phyloP scores from a whole-genome alignment of 2,888 invertebrate genomes.

The Thereva nobilitata region DNA sequence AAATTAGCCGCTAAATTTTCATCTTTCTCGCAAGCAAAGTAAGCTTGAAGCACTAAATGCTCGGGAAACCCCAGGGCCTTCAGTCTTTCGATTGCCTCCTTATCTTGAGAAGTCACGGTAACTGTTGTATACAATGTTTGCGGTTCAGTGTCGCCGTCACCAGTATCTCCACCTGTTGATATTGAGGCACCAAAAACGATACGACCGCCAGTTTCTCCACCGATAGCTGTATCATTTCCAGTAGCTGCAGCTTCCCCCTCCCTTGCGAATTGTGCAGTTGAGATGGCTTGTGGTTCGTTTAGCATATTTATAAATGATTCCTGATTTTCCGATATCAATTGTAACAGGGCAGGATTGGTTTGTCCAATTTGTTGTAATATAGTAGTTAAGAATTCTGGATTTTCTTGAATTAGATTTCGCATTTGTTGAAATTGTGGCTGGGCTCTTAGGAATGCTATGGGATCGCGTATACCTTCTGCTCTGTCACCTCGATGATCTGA shows the following conservation, averaged over 20 bases:
- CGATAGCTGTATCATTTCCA: conserved; percentile 43
- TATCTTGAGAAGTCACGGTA: conserved; percentile 89
- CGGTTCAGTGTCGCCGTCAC: conserved; percentile 10
- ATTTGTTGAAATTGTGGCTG: conserved; percentile 98
- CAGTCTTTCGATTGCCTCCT: conserved; percentile 95
- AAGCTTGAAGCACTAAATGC: conserved; percentile 95
- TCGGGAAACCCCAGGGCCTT: conserved; percentile 98
- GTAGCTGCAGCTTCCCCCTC: conserved; percentile 51
- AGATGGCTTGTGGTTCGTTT: conserved; percentile 73
- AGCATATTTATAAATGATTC: conserved; percentile 96
- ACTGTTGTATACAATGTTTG: conserved; percentile 59
- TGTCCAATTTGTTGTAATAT: conserved; percentile 95
- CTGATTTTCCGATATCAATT: conserved; percentile 90
- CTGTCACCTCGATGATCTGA: conserved; percentile 18
- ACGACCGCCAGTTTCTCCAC: conserved; percentile 48
- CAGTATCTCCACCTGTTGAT: conserved; percentile 2
- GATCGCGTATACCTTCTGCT: conserved; percentile 58
- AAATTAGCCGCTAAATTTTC: conserved; percentile 84
- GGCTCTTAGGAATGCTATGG: conserved; percentile 84
- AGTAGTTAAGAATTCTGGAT: conserved; percentile 89
- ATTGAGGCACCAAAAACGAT: conserved; percentile 45
- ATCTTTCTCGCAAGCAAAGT: conserved; percentile 99
- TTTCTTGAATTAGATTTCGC: conserved; percentile 89
- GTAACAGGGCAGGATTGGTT: conserved; percentile 91
- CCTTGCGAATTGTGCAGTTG: conserved; percentile 46